phyloP scores from a whole-genome alignment of 2,113 vertebrate species.

The Chionis minor region DNA sequence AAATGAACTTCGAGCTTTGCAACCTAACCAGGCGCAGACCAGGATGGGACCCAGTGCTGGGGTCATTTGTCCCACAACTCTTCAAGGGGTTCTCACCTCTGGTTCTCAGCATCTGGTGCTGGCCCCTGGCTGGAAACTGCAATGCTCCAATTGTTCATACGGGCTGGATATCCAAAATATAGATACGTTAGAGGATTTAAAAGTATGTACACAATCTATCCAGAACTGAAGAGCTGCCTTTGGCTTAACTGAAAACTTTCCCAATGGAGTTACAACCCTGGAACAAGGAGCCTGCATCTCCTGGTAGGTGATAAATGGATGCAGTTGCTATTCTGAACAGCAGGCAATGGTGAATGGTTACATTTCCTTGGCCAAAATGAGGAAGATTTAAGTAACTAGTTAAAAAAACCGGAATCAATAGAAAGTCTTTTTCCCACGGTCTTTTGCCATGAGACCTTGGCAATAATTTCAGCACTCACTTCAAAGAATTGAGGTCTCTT shows the following conservation, averaged over 20 bases:
- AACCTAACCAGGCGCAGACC: background rate
- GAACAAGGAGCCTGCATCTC: background rate
- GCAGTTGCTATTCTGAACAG: constrained; percentile 35
- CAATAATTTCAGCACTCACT: constrained; percentile 45
- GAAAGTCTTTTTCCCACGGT: constrained; percentile 60
- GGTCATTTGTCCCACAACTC: background rate
- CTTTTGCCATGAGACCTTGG: constrained; percentile 54
- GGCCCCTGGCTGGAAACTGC: background rate
- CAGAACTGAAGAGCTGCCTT: background rate
- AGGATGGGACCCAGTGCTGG: background rate
- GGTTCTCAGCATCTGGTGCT: background rate
- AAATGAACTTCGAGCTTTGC: background rate
- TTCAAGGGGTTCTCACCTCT: background rate
- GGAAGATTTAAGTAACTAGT: constrained; percentile 41
- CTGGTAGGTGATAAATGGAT: background rate
- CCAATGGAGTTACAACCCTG: background rate
- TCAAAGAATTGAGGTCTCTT: constrained; percentile 43
- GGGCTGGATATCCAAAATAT: background rate
- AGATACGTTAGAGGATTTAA: background rate
- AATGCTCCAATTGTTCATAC: background rate
- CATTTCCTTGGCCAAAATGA: constrained; percentile 29
- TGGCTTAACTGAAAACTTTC: background rate
- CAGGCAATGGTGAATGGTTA: constrained; percentile 32
- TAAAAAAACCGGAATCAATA: constrained; percentile 49
- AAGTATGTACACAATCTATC: background rate